Percentiles rank a stretch among this genome's conserved stretches.
Evolutionary conservation across 2,888 invertebrate genomes (phyloP).

Genomic region (Philereme vetulata): DNA sequence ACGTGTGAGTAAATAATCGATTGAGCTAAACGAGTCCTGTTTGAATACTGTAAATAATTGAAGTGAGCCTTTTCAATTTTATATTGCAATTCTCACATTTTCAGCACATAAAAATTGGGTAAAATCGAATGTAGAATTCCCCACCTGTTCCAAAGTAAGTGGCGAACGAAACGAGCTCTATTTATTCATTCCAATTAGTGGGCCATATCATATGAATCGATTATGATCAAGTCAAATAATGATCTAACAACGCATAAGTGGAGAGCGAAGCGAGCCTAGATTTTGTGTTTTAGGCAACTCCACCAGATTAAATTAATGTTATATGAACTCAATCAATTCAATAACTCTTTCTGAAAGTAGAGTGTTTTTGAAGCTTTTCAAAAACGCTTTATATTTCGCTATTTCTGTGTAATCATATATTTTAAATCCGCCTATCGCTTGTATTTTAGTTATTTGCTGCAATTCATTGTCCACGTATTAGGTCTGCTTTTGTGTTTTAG

Average conservation of each 20-base stretch:
- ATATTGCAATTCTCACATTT: no score
- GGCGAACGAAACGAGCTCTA: conserved; percentile 6
- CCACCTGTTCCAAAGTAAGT: no score
- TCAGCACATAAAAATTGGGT: no score
- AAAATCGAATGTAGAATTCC: no score
- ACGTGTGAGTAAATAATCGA: no score
- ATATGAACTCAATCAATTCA: conserved; percentile 18
- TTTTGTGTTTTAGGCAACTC: not conserved
- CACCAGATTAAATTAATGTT: not conserved
- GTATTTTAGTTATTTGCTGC: conserved; percentile 13
- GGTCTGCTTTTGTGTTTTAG: not conserved
- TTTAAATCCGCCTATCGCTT: conserved; percentile 19
- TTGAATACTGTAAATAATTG: no score
- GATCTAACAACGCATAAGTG: no score
- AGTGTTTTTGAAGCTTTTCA: conserved; percentile 14
- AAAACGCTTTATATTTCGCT: conserved; percentile 9
- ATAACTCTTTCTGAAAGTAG: not conserved
- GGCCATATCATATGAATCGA: no score
- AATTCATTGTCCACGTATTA: conserved; percentile 3
- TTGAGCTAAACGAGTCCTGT: no score
- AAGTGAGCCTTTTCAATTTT: no score
- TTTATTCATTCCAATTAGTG: not conserved
- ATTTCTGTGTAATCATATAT: conserved; percentile 7
- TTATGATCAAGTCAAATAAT: no score
- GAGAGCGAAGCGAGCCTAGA: no score